Conservation (phyloP, 2,113 vertebrate species). For the Rhinolophus ferrumequinum region DNA sequence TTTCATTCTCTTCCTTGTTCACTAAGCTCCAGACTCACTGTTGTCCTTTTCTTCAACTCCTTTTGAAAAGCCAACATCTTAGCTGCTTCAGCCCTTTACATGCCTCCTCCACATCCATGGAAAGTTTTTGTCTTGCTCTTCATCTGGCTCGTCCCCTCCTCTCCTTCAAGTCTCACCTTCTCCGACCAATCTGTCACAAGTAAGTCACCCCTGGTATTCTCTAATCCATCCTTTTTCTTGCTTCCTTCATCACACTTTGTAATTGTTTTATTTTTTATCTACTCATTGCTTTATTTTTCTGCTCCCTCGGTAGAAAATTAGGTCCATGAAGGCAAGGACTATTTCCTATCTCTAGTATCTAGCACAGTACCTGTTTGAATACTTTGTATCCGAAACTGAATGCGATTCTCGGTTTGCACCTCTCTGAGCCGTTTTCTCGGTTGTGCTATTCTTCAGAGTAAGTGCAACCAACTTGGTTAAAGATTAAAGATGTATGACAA, state of each 20-base stretch:
- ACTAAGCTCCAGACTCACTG: background rate
- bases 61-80: background rate
- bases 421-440: conserved; percentile 54
- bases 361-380: conserved; percentile 23
- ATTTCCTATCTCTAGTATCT: background rate
- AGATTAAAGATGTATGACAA: conserved; percentile 25
- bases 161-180: background rate
- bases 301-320: background rate
- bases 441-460: conserved; percentile 13
- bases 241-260: background rate
- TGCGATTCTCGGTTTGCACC: conserved; percentile 7
- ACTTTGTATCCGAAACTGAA: background rate
- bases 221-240: background rate
- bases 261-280: background rate
- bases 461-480: conserved; percentile 8
- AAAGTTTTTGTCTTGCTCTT: background rate
- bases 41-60: background rate
- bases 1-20: background rate
- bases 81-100: background rate
- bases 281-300: background rate
- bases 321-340: background rate
- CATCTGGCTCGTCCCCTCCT: background rate
- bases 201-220: background rate
- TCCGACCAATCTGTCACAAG: background rate
- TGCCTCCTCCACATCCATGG: background rate